Evolutionary conservation across 2,113 vertebrate genomes (phyloP).

Genomic region (Callipepla squamata): DNA sequence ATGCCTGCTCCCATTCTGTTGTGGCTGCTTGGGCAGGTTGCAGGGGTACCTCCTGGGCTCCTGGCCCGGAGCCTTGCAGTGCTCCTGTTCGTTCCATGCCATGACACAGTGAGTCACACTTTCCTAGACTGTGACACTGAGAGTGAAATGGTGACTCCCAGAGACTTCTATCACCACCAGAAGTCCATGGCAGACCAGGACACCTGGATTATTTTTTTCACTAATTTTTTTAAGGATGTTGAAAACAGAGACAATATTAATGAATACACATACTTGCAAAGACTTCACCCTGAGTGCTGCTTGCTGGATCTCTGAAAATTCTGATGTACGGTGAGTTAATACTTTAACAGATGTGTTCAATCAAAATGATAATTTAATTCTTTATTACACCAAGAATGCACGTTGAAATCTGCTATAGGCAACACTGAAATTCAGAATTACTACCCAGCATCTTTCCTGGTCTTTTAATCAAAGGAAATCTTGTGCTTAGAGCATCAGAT

Average conservation of each 20-base stretch:
- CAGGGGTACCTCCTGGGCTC: background rate
- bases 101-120: background rate
- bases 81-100: no score
- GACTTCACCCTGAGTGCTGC: background rate
- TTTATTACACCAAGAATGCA: background rate
- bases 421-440: background rate
- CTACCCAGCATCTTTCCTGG: background rate
- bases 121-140: background rate
- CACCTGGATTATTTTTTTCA: background rate
- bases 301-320: slow-evolving; percentile 12
- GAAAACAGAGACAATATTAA: background rate
- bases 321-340: background rate
- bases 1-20: fast-evolving
- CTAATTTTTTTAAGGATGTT: background rate
- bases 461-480: background rate
- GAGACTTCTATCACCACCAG: background rate
- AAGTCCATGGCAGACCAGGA: background rate
- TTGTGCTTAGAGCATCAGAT: background rate
- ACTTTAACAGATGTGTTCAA: slow-evolving; percentile 24
- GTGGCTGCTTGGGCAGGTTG: background rate
- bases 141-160: background rate
- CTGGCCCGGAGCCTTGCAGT: background rate
- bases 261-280: background rate
- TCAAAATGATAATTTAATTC: slow-evolving; percentile 21
- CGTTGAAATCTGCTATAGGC: background rate